Conservation (phyloP, 2,888 invertebrate genomes). For the Macrophya alboannulata region DNA sequence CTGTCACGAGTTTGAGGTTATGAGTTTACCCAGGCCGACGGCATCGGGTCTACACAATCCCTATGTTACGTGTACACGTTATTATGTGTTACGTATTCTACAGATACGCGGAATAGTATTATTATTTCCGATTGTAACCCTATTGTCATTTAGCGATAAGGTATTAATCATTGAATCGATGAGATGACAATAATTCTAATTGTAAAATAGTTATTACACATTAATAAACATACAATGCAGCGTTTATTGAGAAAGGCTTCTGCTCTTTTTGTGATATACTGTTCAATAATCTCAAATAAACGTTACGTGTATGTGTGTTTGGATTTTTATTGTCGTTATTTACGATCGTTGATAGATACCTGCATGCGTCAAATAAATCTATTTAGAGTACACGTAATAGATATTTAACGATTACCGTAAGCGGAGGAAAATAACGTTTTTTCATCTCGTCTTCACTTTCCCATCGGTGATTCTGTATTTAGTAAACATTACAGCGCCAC, state of each 20-base stretch:
- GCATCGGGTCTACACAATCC: neutral
- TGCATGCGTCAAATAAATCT: neutral
- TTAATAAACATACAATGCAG: slow-evolving; percentile 1
- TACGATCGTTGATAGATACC: neutral
- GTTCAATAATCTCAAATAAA: neutral
- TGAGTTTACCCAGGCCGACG: slow-evolving; percentile 17
- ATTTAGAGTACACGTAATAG: neutral
- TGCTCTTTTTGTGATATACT: neutral
- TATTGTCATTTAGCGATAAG: neutral
- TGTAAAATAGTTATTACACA: neutral
- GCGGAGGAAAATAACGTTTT: slow-evolving; percentile 68
- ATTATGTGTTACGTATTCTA: neutral
- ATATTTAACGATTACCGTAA: slow-evolving; percentile 65
- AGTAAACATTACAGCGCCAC: slow-evolving; percentile 56
- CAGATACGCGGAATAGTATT: neutral
- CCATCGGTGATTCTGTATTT: slow-evolving; percentile 49
- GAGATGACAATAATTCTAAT: neutral
- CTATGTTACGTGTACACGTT: neutral
- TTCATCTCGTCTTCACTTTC: slow-evolving; percentile 69
- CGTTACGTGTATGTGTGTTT: neutral
- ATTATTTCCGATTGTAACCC: neutral
- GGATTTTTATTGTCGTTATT: neutral
- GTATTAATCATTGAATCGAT: neutral
- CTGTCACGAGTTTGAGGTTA: slow-evolving; percentile 52
- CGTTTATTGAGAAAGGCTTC: neutral